phyloP scores from a whole-genome alignment of 2,113 vertebrate genomes.

The Tamias sibiricus region DNA sequence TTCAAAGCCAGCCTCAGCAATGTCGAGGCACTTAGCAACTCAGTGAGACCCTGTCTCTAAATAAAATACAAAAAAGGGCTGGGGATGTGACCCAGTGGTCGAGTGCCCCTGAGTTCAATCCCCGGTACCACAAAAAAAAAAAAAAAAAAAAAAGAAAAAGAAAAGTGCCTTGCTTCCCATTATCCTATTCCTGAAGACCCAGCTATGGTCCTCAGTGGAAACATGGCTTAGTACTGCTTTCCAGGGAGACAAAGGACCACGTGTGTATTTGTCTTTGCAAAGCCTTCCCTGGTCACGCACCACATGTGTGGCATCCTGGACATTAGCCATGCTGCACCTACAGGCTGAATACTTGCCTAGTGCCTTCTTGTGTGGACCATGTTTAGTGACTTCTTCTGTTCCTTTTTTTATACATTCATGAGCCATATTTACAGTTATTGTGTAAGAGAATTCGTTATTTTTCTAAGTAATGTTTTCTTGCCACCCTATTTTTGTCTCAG shows the following conservation, averaged over 20 bases:
- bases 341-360: not conserved
- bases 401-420: not conserved
- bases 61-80: too few species aligned
- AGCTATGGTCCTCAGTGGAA: not conserved
- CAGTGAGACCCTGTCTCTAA: too few species aligned
- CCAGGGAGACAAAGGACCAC: not conserved
- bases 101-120: too few species aligned
- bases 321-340: not conserved
- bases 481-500: not conserved
- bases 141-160: too few species aligned
- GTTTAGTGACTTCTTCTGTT: not conserved
- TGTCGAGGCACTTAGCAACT: too few species aligned
- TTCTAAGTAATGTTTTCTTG: constrained; percentile 35
- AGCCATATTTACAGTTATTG: not conserved
- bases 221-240: not conserved
- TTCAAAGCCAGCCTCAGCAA: too few species aligned
- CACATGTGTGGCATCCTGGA: not conserved
- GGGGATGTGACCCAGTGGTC: too few species aligned
- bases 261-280: not conserved
- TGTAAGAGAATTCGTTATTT: constrained; percentile 50
- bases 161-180: not conserved
- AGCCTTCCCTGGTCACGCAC: not conserved
- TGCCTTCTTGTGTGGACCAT: not conserved
- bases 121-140: too few species aligned
- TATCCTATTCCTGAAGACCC: not conserved